Evolutionary conservation across 1,140 invertebrate genomes (phyloP).

Genomic region (Diorhabda sublineata): DNA sequence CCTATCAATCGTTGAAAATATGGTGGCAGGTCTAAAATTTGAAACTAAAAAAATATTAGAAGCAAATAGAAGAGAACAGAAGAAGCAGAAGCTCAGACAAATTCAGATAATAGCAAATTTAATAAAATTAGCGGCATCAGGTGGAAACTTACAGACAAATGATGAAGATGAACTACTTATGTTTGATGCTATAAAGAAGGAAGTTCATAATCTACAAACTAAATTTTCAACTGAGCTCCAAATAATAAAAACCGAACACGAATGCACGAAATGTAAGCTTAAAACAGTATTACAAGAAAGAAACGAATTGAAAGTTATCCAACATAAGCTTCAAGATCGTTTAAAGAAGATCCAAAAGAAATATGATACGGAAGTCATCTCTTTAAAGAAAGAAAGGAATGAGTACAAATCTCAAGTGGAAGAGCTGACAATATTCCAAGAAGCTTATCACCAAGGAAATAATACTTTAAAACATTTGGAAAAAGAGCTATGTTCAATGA

Average conservation of each 20-base stretch:
- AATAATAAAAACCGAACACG: slow-evolving; percentile 13
- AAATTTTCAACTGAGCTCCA: slow-evolving; percentile 13
- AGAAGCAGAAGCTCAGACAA: slow-evolving; percentile 2
- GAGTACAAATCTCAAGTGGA: slow-evolving; percentile 27
- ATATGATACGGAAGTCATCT: neutral
- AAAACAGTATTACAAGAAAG: slow-evolving; percentile 19
- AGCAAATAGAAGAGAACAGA: slow-evolving; percentile 8
- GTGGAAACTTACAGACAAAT: neutral
- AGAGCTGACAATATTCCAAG: slow-evolving; percentile 18
- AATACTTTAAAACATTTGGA: neutral
- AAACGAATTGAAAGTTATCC: slow-evolving; percentile 16
- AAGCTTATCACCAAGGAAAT: neutral
- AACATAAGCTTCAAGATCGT: neutral
- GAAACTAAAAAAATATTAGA: slow-evolving; percentile 17
- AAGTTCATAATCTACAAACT: neutral
- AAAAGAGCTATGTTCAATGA: neutral
- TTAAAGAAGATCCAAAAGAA: slow-evolving; percentile 6
- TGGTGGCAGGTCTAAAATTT: slow-evolving; percentile 13
- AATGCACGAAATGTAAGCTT: slow-evolving; percentile 13
- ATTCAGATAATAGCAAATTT: neutral
- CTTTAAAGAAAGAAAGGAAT: slow-evolving; percentile 22
- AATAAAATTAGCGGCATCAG: neutral
- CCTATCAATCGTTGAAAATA: slow-evolving; percentile 19
- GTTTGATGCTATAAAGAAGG: neutral
- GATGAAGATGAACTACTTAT: neutral